Percentiles rank a stretch among this genome's conserved stretches.
Evolutionary conservation across 2,797 vertebrate genomes (phyloP).

Genomic region (Smutsia gigantea): DNA sequence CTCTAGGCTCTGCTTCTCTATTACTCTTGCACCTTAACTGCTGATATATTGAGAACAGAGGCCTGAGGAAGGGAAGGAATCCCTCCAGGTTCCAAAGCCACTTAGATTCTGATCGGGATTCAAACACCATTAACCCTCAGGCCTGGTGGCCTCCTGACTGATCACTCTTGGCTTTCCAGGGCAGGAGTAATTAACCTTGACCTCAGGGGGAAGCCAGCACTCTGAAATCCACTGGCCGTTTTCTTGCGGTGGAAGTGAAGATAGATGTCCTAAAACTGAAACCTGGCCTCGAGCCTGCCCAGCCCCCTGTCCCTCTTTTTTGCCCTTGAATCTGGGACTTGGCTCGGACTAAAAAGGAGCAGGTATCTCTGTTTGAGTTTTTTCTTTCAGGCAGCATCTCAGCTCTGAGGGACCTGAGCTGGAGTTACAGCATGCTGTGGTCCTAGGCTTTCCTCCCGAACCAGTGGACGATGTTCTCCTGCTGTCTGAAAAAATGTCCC

Average conservation of each 20-base stretch:
- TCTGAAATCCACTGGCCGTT: not conserved
- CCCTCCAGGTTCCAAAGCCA: not conserved
- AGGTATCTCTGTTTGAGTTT: accelerated
- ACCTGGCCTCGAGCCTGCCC: not conserved
- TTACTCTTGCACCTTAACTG: accelerated
- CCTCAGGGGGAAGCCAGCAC: not conserved
- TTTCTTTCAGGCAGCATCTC: not conserved
- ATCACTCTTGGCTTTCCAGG: not conserved
- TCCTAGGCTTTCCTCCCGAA: accelerated
- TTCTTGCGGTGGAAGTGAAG: not conserved
- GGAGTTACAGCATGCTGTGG: accelerated
- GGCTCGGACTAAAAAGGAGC: not conserved
- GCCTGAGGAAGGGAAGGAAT: not conserved
- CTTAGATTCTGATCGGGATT: not conserved
- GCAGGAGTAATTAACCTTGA: not conserved
- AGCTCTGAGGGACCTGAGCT: not conserved
- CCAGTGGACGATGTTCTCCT: not conserved
- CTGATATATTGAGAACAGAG: not conserved
- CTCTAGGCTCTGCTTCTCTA: not conserved
- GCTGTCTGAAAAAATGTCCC: not conserved
- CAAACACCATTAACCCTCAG: not conserved
- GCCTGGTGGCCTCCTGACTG: not conserved
- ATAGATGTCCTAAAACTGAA: not conserved
- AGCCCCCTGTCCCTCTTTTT: not conserved
- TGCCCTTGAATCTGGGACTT: not conserved